phyloP scores from a whole-genome alignment of 2,797 vertebrate species.

The Galago senegalensis region DNA sequence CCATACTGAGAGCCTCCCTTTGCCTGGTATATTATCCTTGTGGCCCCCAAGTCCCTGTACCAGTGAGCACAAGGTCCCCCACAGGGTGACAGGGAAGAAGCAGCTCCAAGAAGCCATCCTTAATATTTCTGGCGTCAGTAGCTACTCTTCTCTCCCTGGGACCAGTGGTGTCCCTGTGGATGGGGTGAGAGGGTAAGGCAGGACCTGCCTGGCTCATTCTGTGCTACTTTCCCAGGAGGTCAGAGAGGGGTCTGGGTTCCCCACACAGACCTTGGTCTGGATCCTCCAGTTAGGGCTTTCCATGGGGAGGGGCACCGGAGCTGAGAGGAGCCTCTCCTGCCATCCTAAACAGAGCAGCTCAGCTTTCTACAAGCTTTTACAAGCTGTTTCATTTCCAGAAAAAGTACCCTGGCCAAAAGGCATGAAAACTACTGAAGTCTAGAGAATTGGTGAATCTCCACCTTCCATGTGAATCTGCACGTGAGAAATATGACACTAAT shows the following conservation, averaged over 20 bases:
- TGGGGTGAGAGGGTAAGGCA: background rate
- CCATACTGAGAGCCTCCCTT: fast-evolving
- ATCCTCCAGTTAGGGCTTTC: background rate
- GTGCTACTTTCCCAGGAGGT: background rate
- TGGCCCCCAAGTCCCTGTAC: background rate
- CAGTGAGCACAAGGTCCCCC: fast-evolving
- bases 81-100: background rate
- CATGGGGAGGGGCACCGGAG: background rate
- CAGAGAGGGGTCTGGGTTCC: background rate
- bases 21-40: background rate
- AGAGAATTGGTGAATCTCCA: background rate
- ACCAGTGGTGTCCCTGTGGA: background rate
- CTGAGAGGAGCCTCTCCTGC: background rate
- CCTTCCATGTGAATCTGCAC: background rate
- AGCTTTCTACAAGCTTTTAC: background rate
- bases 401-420: background rate
- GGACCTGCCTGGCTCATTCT: background rate
- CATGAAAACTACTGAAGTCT: background rate
- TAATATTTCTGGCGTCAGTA: background rate
- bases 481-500: background rate
- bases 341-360: background rate
- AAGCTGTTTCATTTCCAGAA: background rate
- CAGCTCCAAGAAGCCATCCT: background rate
- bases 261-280: background rate
- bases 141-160: background rate